Evolutionary conservation across 2,888 invertebrate genomes (phyloP).

Genomic region (Lycophotia porphyrea): DNA sequence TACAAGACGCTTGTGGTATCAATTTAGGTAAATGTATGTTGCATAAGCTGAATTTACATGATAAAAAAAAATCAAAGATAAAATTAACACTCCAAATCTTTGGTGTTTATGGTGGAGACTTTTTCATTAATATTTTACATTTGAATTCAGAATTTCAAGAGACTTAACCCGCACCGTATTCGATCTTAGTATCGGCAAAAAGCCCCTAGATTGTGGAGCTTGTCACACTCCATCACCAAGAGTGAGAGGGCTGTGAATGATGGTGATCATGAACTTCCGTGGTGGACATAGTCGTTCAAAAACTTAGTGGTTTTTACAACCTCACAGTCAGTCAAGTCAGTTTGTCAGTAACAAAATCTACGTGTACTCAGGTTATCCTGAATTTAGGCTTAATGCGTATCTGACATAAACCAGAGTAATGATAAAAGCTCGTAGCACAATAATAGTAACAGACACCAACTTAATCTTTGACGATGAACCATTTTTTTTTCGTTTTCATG

Average conservation of each 20-base stretch:
- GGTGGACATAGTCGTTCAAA: background rate
- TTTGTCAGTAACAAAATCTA: too few relatives aligned
- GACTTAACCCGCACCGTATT: background rate
- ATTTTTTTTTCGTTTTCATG: constrained; percentile 78
- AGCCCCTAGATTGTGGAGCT: background rate
- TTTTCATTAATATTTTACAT: background rate
- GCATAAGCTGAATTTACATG: background rate
- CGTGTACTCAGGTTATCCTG: background rate
- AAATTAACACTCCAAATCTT: background rate
- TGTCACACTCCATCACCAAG: too few relatives aligned
- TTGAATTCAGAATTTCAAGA: background rate
- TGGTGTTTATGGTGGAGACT: background rate
- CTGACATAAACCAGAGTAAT: background rate
- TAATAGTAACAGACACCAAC: constrained; percentile 5
- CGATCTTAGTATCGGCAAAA: background rate
- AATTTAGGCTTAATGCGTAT: background rate
- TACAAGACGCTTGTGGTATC: too few relatives aligned
- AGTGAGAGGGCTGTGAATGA: too few relatives aligned
- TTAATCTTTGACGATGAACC: constrained; percentile 70
- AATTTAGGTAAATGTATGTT: background rate
- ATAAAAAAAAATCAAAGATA: background rate
- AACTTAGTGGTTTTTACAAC: background rate
- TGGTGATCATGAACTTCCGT: background rate
- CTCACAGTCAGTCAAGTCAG: too few relatives aligned
- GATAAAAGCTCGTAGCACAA: background rate